A percentile compares a stretch with the other conserved stretches of the same genome.
Evolutionary conservation across 2,888 invertebrate genomes (phyloP).

Genomic region (Pterobdella sp.): DNA sequence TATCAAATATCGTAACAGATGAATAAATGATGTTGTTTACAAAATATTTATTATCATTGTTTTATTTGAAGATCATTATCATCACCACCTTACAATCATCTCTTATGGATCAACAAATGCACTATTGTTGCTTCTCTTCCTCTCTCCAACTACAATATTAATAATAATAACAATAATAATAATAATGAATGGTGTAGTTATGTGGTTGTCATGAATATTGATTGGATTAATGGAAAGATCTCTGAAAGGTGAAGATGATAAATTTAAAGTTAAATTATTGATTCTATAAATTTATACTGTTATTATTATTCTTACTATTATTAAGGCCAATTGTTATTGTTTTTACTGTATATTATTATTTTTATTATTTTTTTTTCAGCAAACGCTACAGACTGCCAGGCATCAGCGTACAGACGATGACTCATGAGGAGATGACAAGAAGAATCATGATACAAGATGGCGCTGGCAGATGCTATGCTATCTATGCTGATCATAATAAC

Average conservation of each 20-base stretch:
- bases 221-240: neutral
- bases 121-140: slow-evolving; percentile 6
- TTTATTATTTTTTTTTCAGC: slow-evolving; percentile 13
- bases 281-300: too few relatives aligned
- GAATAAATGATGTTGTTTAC: too few relatives aligned
- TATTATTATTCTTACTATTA: too few relatives aligned
- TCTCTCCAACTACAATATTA: neutral
- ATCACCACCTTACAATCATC: neutral
- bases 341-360: too few relatives aligned
- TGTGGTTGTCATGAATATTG: neutral
- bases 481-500: too few relatives aligned
- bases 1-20: too few relatives aligned
- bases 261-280: too few relatives aligned
- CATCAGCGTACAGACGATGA: slow-evolving; percentile 1
- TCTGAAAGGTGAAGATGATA: slow-evolving; percentile 13
- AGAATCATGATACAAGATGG: too few relatives aligned
- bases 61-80: neutral
- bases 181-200: neutral
- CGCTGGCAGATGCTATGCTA: too few relatives aligned
- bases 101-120: neutral
- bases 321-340: too few relatives aligned
- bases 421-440: too few relatives aligned
- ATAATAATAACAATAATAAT: neutral
- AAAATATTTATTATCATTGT: neutral
- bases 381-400: neutral